Evolutionary conservation across 2,888 invertebrate genomes (phyloP), one percentile per base, ranked within the genome.

Genomic region (Marronus borbonicus): DNA sequence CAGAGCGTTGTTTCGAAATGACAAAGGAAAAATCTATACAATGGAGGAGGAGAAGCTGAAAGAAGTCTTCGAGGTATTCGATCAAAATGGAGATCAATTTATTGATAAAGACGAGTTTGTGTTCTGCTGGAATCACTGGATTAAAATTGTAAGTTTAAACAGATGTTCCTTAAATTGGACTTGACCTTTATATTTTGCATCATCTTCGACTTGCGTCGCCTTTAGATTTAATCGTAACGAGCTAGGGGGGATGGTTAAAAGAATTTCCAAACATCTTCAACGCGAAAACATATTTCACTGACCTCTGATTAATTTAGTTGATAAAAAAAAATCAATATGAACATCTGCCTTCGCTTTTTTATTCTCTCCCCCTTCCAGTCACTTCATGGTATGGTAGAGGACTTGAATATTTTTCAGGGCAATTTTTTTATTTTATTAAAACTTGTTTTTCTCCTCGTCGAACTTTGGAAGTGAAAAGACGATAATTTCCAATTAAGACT

Each of bases 91-190:
- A 44, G 95, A 96, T 87, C 94, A 93, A 0, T 92, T 91, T 84
- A 93, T 97, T 77, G 95, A 96, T 86, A 92, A 92, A 77, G 93
- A 95, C 79, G 97, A 97, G 89, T 96, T 97, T 86, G 92, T 93
- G 76, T 92, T 94, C 86, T 96, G 96, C 87, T 97, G 96, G 96
- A 94, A 95, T 88, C 94, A 94, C 85, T 97, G 96, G 96, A 96
- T 97, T 81, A 96, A 96, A 92, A 93, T 94, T 85, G 95, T 95
- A 86, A 91, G 92, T 89, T 72, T 70, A 70, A 52, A 31, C 50
- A 50, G 68, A 50, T 68, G 68, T 68, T 44, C 12, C 12, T 50
- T 50, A 69, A 69, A 69, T 68, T 68, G 49, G 28, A 68, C 20
- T 4, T 68, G 49, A 68, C 20, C 49, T 65, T 65, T 44, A 39